These are phyloP conservation scores for Sphaerophoria taeniata DNA, from an alignment of 2,888 invertebrate genomes.

Conservation along the genomic window DNA sequence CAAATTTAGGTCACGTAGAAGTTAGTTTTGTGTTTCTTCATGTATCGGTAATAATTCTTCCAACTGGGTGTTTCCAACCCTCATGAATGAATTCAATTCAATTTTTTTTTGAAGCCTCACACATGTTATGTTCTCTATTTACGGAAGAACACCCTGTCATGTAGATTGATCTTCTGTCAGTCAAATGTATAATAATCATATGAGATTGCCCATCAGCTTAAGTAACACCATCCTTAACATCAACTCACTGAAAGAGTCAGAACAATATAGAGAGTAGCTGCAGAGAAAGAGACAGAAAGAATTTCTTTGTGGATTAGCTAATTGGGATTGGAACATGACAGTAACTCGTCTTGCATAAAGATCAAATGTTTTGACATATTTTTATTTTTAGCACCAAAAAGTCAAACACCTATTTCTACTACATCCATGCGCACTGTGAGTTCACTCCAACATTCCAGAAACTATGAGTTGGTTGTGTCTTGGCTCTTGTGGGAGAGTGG, in stretches of 20 bases:
- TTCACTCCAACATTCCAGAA: too few species aligned
- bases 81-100: neutral
- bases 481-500: too few species aligned
- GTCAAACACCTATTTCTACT: neutral
- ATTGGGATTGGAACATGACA: conserved; percentile 71
- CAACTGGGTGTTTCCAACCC: conserved; percentile 7
- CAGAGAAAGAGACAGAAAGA: neutral
- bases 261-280: neutral
- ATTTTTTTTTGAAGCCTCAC: neutral
- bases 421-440: too few species aligned
- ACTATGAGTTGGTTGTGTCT: too few species aligned
- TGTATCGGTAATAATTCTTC: too few species aligned
- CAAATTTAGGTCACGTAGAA: conserved; percentile 69
- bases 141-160: neutral
- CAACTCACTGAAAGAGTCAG: too few species aligned
- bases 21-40: conserved; percentile 23
- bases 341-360: conserved; percentile 15
- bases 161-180: neutral
- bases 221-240: too few species aligned
- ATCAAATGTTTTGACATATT: conserved; percentile 6
- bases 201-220: too few species aligned
- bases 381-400: conserved; percentile 16
- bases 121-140: too few species aligned
- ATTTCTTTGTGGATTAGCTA: conserved; percentile 66
- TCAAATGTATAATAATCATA: neutral